Evolutionary conservation across 2,797 vertebrate species (phyloP), one percentile per base, ranked within the genome.

Genomic region (Oreochromis grahami): DNA sequence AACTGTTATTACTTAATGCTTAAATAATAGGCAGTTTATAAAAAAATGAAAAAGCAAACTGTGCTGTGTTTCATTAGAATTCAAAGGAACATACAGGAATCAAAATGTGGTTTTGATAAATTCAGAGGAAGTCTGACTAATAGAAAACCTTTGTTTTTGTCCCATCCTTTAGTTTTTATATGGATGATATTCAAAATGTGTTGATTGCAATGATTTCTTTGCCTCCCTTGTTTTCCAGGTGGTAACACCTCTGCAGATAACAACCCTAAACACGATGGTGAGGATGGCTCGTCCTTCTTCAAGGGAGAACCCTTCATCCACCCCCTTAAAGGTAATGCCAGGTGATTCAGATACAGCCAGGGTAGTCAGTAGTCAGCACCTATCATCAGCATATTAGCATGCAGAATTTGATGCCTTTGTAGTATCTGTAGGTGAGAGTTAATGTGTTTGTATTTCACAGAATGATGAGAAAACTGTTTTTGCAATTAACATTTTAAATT

Each of bases 201-300:
- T 72, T 72, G 3, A 72, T 72, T 45, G 9, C 21, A 7, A 21
- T 53, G 14, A 21, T 86, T 52, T 53, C 43, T 36, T 82, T 78
- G 10, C 8, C 24, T 2, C 58, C 45, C 24, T 34, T 78, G 56
- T 80, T 89, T 50, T 58, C 2, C 92, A 99, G 99, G 98, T 56
- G 99, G 99, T 76, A 98, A 97, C 70, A 97, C 98, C 6, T 97
- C 97, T 10, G 65, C 92, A 41, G 93, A 97, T 79, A 97, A 99
- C 93, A 97, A 97, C 92, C 97, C 98, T 12, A 97, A 96, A 93
- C 95, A 97, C 65, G 98, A 99, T 60, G 99, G 99, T 50, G 97
- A 98, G 81, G 98, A 99, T 36, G 99, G 99, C 83, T 97, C 98
- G 5, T 99, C 99, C 82, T 99, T 98, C 92, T 96, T 99, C 87